Conservation (phyloP, 2,113 vertebrate genomes). For the Diadophis punctatus region DNA sequence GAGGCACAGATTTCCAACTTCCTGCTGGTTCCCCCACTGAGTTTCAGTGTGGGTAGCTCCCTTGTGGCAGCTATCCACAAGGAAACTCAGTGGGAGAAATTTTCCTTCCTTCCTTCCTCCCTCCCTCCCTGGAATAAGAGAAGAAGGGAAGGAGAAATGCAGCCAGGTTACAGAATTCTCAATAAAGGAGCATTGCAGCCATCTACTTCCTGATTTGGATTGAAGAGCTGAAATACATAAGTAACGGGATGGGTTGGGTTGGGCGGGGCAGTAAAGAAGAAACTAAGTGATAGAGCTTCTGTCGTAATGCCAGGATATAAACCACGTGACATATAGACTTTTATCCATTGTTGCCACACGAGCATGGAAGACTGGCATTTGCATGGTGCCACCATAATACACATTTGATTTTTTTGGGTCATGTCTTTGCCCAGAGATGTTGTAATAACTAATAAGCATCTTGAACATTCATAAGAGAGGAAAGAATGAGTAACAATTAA, state of each 20-base stretch:
- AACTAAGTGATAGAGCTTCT: not conserved
- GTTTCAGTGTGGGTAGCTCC: not conserved
- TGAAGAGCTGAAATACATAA: not conserved
- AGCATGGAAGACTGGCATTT: not conserved
- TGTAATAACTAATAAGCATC: not conserved
- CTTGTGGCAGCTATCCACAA: too few relatives aligned
- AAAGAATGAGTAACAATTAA: not conserved
- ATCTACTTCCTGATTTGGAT: not conserved
- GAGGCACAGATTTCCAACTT: not conserved
- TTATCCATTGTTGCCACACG: not conserved
- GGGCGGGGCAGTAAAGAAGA: not conserved
- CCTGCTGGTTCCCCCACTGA: not conserved
- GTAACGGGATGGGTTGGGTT: not conserved
- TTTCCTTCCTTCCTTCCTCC: too few relatives aligned
- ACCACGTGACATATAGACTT: not conserved
- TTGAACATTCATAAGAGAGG: not conserved
- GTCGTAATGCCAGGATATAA: not conserved
- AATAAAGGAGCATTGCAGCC: not conserved
- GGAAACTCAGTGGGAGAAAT: too few relatives aligned
- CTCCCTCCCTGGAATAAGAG: not conserved
- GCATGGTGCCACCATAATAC: not conserved
- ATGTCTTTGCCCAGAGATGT: not conserved
- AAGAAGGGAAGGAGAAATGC: not conserved
- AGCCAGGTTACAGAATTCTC: not conserved
- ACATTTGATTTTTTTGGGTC: not conserved